Conservation (phyloP, 53 echinoderm and acorn worm species). For the Temnopleurus reevesii region DNA sequence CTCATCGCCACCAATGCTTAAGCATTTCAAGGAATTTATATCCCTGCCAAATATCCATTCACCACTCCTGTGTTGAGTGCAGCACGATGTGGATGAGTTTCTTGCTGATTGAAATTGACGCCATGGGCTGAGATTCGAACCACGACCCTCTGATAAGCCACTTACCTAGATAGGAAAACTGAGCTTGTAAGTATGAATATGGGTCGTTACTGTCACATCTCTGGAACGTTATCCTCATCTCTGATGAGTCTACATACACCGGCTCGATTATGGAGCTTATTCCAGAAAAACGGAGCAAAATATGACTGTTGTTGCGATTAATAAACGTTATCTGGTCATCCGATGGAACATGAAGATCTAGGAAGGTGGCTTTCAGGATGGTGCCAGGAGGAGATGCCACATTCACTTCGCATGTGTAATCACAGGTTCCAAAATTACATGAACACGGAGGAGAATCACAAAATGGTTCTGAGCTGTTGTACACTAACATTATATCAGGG, state of each 20-base stretch:
- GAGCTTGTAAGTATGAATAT: background rate
- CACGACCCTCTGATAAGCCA: too few species aligned
- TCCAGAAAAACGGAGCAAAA: background rate
- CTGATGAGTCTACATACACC: background rate
- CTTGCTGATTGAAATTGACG: too few species aligned
- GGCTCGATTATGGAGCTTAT: background rate
- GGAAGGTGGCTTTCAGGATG: background rate
- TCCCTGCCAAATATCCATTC: too few species aligned
- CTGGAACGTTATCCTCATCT: background rate
- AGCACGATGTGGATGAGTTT: too few species aligned
- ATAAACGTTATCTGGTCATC: background rate
- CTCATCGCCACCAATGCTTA: too few species aligned
- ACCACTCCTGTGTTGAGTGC: too few species aligned
- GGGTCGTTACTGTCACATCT: background rate
- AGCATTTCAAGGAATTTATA: too few species aligned
- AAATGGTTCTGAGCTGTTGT: background rate
- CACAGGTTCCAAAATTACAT: background rate
- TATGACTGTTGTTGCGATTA: background rate
- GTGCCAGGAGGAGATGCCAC: background rate
- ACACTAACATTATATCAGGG: background rate
- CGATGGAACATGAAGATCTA: background rate
- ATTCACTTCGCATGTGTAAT: background rate
- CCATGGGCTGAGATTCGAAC: too few species aligned
- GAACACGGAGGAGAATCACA: background rate
- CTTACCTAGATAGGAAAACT: slow-evolving; percentile 7